Base-by-base conservation (phyloP, 2,797 vertebrate species). In the Neosalanx taihuensis region DNA sequence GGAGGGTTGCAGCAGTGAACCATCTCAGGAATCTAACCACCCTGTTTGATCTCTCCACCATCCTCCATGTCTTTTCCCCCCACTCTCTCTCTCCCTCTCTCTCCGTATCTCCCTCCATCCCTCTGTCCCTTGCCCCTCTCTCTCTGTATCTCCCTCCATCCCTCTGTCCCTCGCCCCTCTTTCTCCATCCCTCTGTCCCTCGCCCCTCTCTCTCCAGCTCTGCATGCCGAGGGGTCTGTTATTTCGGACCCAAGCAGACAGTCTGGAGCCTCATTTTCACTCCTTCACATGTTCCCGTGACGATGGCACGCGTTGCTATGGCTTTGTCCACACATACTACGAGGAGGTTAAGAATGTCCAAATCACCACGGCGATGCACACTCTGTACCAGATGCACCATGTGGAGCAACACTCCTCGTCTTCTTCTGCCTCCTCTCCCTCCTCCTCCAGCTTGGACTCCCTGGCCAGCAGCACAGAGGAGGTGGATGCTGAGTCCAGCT, bases 221-320 rank as follows among this genome's bases (percentile, higher is more conserved):
- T 99, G 98, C 64, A 97, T 99, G 97, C 98, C 97, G 2, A 95
- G 96, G 83, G 97, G 98, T 72, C 93, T 99, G 3, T 97, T 95
- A 9, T 99, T 99, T 91, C 85, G 96, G 74, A 98, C 96, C 0
- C 96, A 99, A 56, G 85, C 90, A 0, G 97, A 99, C 81, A 85
- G 84, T 73, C 93, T 91, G 0, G 93, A 96, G 0, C 91, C 96
- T 0, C 93, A 94, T 84, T 98, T 99, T 82, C 98, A 99, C 85
- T 98, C 97, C 0, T 99, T 96, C 81, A 93, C 98, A 9, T 92
- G 98, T 70, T 93, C 95, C 6, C 90, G 93, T 6, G 96, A 98
- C 58, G 95, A 99, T 0, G 96, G 97, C 23, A 93, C 95, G 0
- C 95, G 95, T 23, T 96, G 94, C 0, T 99, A 99, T 0, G 98